phyloP scores from a whole-genome alignment of 2,888 invertebrate species.

The Yponomeuta evonymella region DNA sequence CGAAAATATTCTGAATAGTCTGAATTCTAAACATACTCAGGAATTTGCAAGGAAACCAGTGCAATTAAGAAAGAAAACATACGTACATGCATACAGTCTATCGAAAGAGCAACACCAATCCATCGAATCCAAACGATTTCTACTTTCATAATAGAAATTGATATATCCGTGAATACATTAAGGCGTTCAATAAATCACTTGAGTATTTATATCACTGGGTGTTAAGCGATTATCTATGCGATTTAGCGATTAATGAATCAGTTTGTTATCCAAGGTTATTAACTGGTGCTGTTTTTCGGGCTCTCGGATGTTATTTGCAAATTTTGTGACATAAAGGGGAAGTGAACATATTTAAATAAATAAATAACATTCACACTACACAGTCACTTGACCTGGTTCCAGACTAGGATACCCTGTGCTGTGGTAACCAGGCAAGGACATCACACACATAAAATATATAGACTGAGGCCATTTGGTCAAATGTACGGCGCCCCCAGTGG shows the following conservation, averaged over 20 bases:
- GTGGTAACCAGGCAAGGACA: too few species aligned
- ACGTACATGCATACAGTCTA: background rate
- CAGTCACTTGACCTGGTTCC: too few species aligned
- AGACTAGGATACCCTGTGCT: too few species aligned
- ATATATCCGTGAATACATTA: background rate
- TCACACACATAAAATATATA: too few species aligned
- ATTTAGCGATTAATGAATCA: background rate
- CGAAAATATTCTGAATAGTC: too few species aligned
- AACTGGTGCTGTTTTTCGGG: background rate
- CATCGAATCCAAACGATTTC: background rate
- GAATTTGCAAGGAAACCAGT: too few species aligned
- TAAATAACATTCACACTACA: too few species aligned
- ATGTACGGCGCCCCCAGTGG: too few species aligned
- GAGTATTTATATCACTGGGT: background rate
- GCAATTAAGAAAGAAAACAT: too few species aligned
- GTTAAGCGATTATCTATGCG: background rate
- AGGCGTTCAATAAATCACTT: background rate
- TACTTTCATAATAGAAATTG: background rate
- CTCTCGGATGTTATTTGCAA: conserved; percentile 21
- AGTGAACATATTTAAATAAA: background rate
- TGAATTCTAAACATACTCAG: too few species aligned
- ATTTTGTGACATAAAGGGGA: too few species aligned
- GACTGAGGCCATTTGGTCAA: too few species aligned
- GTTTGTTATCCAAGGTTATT: background rate
- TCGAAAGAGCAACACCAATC: background rate